A percentile compares a stretch with the other conserved stretches of the same genome.
phyloP scores from a whole-genome alignment of 1,140 invertebrate species.

The Dufourea novaeangliae region DNA sequence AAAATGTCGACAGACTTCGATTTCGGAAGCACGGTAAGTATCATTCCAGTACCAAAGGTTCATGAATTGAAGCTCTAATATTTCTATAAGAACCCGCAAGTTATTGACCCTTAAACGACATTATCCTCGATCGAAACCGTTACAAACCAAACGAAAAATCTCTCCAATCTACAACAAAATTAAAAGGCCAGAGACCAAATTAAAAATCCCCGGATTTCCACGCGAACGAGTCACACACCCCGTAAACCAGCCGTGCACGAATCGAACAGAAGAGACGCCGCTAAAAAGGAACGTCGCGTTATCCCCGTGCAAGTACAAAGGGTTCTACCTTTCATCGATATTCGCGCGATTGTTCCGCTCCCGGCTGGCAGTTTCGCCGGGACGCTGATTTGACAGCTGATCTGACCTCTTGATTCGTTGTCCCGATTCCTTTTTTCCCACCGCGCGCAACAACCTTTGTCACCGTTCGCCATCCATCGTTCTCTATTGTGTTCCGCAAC shows the following conservation, averaged over 20 bases:
- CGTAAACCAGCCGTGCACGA: constrained; percentile 16
- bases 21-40: too few relatives aligned
- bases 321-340: constrained; percentile 55
- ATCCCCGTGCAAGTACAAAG: constrained; percentile 46
- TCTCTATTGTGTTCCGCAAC: constrained; percentile 42
- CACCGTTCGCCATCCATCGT: constrained; percentile 3
- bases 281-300: constrained; percentile 40
- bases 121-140: too few relatives aligned
- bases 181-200: background rate
- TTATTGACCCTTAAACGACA: too few relatives aligned
- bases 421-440: constrained; percentile 45
- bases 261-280: constrained; percentile 35
- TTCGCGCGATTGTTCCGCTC: constrained; percentile 58
- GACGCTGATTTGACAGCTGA: constrained; percentile 66
- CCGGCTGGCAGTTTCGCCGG: constrained; percentile 50
- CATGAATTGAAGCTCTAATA: too few relatives aligned
- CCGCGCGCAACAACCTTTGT: constrained; percentile 37
- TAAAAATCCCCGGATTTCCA: constrained; percentile 20
- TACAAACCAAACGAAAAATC: background rate
- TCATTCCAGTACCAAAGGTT: too few relatives aligned
- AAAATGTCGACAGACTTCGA: too few relatives aligned
- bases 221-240: background rate
- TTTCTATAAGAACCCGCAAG: too few relatives aligned
- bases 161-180: background rate
- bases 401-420: constrained; percentile 64